These are phyloP conservation scores for Julus scandinavius DNA, from an alignment of 2,888 invertebrate genomes.

Conservation along the genomic window DNA sequence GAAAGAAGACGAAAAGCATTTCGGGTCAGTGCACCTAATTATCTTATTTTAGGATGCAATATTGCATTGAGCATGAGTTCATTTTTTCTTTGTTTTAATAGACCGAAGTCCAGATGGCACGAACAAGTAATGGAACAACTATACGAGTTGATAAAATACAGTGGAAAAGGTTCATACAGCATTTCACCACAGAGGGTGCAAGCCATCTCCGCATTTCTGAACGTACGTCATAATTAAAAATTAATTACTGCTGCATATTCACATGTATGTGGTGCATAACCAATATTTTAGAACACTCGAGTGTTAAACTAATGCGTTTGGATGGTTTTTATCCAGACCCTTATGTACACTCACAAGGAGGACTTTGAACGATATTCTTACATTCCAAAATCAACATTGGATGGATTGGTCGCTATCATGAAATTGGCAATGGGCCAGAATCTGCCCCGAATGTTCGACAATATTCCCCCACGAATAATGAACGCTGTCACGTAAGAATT, in stretches of 20 bases:
- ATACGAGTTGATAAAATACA: slow-evolving; percentile 25
- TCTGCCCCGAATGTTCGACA: slow-evolving; percentile 47
- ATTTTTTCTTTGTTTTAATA: neutral
- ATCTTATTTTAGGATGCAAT: neutral
- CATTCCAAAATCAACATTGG: slow-evolving; percentile 49
- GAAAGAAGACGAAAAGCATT: neutral
- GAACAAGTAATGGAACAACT: neutral
- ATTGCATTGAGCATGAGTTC: neutral
- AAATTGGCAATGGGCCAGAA: slow-evolving; percentile 44
- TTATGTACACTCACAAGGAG: slow-evolving; percentile 48
- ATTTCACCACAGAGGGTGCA: slow-evolving; percentile 30
- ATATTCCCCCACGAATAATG: slow-evolving; percentile 30
- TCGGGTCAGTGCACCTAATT: neutral
- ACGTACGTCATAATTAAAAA: neutral
- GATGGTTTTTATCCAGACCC: slow-evolving; percentile 2
- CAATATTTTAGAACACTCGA: no score
- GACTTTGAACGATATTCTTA: slow-evolving; percentile 49
- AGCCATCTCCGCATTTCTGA: neutral
- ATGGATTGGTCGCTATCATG: slow-evolving; percentile 30
- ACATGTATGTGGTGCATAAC: no score
- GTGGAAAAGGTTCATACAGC: slow-evolving; percentile 12
- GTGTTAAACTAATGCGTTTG: no score
- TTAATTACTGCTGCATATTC: no score
- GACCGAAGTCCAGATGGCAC: slow-evolving; percentile 6
- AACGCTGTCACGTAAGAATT: slow-evolving; percentile 19